Evolutionary conservation across 2,888 invertebrate genomes (phyloP).

Genomic region (Cyaniris semiargus): DNA sequence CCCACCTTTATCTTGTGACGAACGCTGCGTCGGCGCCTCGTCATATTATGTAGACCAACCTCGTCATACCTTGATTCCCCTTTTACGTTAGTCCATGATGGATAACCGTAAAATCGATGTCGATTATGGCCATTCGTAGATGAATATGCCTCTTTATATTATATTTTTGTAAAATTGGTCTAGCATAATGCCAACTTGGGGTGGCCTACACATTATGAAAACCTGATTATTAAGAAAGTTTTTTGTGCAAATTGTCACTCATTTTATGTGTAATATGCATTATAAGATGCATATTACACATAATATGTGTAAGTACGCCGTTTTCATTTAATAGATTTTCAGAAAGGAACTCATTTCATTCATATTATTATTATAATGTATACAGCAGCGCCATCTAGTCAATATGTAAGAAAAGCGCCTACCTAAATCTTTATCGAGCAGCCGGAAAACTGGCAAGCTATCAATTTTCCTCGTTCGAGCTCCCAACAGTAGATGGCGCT

Average conservation of each 20-base stretch:
- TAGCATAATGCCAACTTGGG: too few relatives aligned
- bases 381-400: conserved; percentile 49
- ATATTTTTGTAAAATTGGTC: too few relatives aligned
- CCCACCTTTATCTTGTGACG: background rate
- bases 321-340: too few relatives aligned
- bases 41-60: background rate
- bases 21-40: background rate
- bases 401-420: conserved; percentile 36
- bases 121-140: too few relatives aligned
- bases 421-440: conserved; percentile 43
- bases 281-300: too few relatives aligned
- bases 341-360: background rate
- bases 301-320: too few relatives aligned
- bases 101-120: background rate
- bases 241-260: too few relatives aligned
- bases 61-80: background rate
- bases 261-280: too few relatives aligned
- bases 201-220: too few relatives aligned
- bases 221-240: too few relatives aligned
- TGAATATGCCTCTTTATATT: too few relatives aligned
- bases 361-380: too few relatives aligned
- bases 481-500: conserved; percentile 57
- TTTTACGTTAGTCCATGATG: background rate
- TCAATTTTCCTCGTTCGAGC: conserved; percentile 52
- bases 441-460: conserved; percentile 50